Conservation (phyloP, 2,888 invertebrate genomes). For the Eristalis intricaria region DNA sequence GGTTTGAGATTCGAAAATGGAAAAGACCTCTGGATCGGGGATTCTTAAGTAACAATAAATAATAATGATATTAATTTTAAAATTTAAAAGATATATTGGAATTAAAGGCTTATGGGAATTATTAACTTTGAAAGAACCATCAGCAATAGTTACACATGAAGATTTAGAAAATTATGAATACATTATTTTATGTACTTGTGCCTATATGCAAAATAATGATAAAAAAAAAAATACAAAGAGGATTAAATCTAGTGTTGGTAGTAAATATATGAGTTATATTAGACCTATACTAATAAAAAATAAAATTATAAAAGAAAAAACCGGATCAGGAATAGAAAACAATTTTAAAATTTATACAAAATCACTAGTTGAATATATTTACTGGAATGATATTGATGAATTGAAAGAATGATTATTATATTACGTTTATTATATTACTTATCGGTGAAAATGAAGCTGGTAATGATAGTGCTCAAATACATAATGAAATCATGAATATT, state of each 20-base stretch:
- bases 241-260: background rate
- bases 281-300: background rate
- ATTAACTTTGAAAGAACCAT: slow-evolving; percentile 18
- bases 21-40: too few relatives aligned
- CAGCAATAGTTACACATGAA: slow-evolving; percentile 2
- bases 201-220: too few relatives aligned
- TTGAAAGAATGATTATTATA: slow-evolving; percentile 19
- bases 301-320: slow-evolving; percentile 6
- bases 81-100: slow-evolving; percentile 12
- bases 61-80: too few relatives aligned
- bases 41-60: too few relatives aligned
- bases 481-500: slow-evolving; percentile 8
- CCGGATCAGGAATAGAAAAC: slow-evolving; percentile 12
- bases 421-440: too few relatives aligned
- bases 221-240: too few relatives aligned
- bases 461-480: slow-evolving; percentile 33
- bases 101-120: slow-evolving; percentile 11
- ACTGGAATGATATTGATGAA: slow-evolving; percentile 27
- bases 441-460: slow-evolving; percentile 22
- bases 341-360: slow-evolving; percentile 26
- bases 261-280: too few relatives aligned
- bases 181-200: slow-evolving; percentile 18
- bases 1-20: too few relatives aligned
- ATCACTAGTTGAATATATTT: slow-evolving; percentile 13
- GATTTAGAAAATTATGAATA: slow-evolving; percentile 18